A percentile compares a stretch with the other conserved stretches of the same genome.
These are phyloP conservation scores for Montifringilla adamsi DNA, from an alignment of 2,113 vertebrate genomes.

Conservation along the genomic window DNA sequence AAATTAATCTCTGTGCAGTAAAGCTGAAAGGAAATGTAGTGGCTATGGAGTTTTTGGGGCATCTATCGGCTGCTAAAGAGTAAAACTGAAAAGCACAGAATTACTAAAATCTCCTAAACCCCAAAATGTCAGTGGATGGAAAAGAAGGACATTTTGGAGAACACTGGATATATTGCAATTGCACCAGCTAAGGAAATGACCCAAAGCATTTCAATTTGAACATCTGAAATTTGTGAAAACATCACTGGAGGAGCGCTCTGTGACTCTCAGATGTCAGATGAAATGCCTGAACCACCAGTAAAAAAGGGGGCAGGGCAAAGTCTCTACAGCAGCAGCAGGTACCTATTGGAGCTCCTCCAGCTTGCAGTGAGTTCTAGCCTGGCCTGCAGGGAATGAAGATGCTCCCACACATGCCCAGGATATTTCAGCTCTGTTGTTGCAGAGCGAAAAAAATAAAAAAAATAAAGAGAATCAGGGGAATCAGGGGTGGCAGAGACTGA, in stretches of 20 bases:
- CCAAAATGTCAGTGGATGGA: background rate
- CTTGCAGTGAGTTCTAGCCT: background rate
- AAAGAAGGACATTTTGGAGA: background rate
- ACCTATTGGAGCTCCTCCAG: background rate
- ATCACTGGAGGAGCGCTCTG: background rate
- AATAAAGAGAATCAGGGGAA: background rate
- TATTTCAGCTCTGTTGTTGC: background rate
- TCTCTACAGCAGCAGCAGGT: background rate
- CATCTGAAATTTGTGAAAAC: background rate
- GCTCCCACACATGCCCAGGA: background rate
- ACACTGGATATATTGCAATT: background rate
- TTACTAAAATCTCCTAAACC: background rate
- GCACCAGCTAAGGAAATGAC: background rate
- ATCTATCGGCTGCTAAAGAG: background rate
- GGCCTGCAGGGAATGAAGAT: background rate
- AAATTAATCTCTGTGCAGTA: background rate
- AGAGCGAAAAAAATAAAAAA: background rate
- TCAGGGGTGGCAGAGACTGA: background rate
- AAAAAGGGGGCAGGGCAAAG: background rate
- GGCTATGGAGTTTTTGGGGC: background rate
- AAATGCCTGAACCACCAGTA: background rate
- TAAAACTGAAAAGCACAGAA: background rate
- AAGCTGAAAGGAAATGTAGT: background rate
- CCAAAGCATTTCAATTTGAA: background rate
- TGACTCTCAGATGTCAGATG: accelerated